phyloP scores from a whole-genome alignment of 2,797 vertebrate genomes.

The Sarcophilus harrisii region DNA sequence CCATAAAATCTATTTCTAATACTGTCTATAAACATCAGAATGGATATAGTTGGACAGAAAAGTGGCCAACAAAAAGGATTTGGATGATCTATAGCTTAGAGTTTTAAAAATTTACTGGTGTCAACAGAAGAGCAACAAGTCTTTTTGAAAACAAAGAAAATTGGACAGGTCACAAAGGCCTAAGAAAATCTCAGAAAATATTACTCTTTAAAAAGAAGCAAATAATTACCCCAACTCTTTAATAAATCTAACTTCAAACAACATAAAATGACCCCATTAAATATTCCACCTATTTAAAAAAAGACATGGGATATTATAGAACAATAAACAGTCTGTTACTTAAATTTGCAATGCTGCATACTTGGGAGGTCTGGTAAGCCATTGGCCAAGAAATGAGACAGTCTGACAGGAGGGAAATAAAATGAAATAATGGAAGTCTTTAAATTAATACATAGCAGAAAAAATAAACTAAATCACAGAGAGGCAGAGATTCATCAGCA shows the following conservation, averaged over 20 bases:
- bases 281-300: slow-evolving; percentile 7
- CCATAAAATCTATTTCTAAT: background rate
- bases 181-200: slow-evolving; percentile 27
- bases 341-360: background rate
- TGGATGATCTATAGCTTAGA: background rate
- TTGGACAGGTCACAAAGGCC: background rate
- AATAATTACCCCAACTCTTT: background rate
- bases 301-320: slow-evolving; percentile 14
- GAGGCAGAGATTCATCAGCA: background rate
- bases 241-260: background rate
- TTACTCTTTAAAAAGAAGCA: slow-evolving; percentile 22
- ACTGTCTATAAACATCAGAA: slow-evolving; percentile 10
- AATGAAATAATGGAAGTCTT: background rate
- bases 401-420: slow-evolving; percentile 8
- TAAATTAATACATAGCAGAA: background rate
- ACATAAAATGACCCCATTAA: background rate
- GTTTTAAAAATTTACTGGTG: background rate
- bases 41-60: background rate
- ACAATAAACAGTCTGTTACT: background rate
- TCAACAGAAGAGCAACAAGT: background rate
- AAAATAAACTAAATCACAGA: background rate
- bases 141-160: slow-evolving; percentile 18
- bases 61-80: background rate
- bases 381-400: slow-evolving; percentile 3
- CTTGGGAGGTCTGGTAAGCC: background rate